These are phyloP conservation scores for Kuschelorhynchus macadamiae DNA, from an alignment of 2,888 invertebrate genomes.

Conservation along the genomic window DNA sequence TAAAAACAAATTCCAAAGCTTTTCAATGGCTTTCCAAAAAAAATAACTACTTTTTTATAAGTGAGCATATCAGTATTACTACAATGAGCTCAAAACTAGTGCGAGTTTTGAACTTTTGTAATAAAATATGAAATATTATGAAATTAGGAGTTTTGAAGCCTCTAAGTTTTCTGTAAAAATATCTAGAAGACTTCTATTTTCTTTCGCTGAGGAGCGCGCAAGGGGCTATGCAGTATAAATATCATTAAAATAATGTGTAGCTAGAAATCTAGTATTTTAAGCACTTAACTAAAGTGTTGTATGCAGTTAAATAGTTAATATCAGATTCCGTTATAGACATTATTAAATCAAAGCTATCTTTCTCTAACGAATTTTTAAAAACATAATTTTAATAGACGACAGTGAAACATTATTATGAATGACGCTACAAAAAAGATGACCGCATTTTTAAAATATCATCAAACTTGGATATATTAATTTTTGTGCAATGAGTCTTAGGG, in stretches of 20 bases:
- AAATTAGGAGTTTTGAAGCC: slow-evolving; percentile 1
- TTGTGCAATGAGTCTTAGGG: no score
- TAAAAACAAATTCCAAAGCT: slow-evolving; percentile 1
- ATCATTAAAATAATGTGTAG: slow-evolving; percentile 7
- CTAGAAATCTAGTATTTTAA: slow-evolving; percentile 9
- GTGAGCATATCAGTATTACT: slow-evolving; percentile 1
- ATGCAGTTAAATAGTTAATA: no score
- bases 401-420: no score
- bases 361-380: no score
- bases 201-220: not conserved
- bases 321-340: no score
- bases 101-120: slow-evolving; percentile 11
- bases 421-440: no score
- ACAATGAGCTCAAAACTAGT: slow-evolving; percentile 4
- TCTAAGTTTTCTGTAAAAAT: slow-evolving; percentile 6
- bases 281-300: not conserved
- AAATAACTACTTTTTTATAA: not conserved
- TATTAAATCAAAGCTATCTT: no score
- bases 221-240: not conserved
- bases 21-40: slow-evolving; percentile 5
- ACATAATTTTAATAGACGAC: no score
- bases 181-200: not conserved
- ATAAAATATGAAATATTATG: slow-evolving; percentile 3
- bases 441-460: no score
- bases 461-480: no score